Evolutionary conservation across 2,888 invertebrate species (phyloP), one percentile per base, ranked within the genome.

Genomic region (Cynaeus angustus): DNA sequence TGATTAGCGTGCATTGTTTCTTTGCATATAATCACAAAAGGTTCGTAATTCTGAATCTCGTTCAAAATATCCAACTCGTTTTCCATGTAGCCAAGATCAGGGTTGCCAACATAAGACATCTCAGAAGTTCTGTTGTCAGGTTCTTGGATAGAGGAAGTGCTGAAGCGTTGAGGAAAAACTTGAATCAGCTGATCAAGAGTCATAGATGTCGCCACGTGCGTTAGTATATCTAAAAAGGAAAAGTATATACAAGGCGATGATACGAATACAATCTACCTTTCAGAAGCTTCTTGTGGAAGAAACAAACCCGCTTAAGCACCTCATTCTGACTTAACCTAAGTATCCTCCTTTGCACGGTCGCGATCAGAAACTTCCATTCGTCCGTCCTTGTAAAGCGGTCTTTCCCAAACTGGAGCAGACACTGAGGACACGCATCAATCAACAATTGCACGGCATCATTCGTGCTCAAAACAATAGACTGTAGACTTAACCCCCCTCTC

Each of bases 341-440:
- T 37, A 85, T 83, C 73, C 84, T 83, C 58, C 83, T 77, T 66
- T 87, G 87, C 7, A 87, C 72, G 1, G 82, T 80, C 1, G 81
- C 80, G 45, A 86, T 82, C 37, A 86, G 70, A 61, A 83, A 82
- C 74, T 86, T 85, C 86, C 86, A 86, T 70, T 87, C 87, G 38
- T 85, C 84, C 13, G 83, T 81, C 74, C 79, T 81, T 3, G 77
- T 79, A 67, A 86, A 85, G 50, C 85, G 83, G 73, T 87, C 86
- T 87, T 91, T 91, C 50, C 90, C 90, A 81, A 90, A 92, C 66
- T 90, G 89, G 73, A 91, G 83, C 28, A 91, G 80, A 77, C 88
- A 89, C 74, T 88, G 88, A 0, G 91, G 91, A 74, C 89, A 89
- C 65, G 87, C 86, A 30, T 89, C 88, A 28, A 90, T 84, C 74